Evolutionary conservation across 2,888 invertebrate genomes (phyloP).

Genomic region (Cotesia congregata): DNA sequence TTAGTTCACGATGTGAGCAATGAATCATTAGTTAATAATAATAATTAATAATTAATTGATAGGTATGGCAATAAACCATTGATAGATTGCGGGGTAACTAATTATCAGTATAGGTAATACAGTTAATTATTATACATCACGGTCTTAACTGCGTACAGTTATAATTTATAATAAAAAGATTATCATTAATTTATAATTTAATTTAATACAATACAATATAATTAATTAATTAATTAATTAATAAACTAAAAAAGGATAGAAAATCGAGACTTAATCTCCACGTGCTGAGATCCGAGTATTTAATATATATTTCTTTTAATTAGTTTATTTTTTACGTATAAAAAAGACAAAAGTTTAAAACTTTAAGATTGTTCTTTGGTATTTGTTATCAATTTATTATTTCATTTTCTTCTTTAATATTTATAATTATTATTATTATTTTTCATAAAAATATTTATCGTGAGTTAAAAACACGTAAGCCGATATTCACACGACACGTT

Average conservation of each 20-base stretch:
- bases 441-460: conserved; percentile 39
- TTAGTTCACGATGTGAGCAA: neutral
- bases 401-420: conserved; percentile 6
- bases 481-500: conserved; percentile 27
- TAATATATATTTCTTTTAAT: conserved; percentile 5
- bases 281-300: conserved; percentile 20
- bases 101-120: neutral
- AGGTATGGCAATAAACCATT: neutral
- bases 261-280: conserved; percentile 24
- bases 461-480: conserved; percentile 35
- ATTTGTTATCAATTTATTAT: neutral
- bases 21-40: neutral
- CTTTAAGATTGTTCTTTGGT: conserved; percentile 37
- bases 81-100: conserved; percentile 1
- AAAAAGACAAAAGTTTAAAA: conserved; percentile 37
- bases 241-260: conserved; percentile 24
- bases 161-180: conserved; percentile 9
- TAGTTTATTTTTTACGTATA: conserved; percentile 30
- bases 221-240: conserved; percentile 38
- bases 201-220: conserved; percentile 37
- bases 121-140: neutral
- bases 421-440: neutral
- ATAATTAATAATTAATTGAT: conserved; percentile 20
- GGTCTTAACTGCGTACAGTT: conserved; percentile 21
- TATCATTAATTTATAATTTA: neutral